Evolutionary conservation across 2,797 vertebrate species (phyloP).

Genomic region (Danio choprae): DNA sequence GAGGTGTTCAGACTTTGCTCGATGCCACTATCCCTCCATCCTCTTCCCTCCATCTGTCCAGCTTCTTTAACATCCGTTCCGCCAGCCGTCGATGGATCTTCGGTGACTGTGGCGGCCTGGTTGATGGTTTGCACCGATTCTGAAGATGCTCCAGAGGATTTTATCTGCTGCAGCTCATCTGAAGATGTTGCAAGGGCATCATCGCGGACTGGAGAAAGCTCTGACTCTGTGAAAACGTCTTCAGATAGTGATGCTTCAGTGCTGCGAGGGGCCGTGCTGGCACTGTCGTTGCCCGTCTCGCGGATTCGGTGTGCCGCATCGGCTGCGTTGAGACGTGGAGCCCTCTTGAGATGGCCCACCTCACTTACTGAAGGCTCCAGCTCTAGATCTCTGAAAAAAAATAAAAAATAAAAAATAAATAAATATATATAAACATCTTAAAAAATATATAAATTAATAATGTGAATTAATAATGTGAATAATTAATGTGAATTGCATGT

Average conservation of each 20-base stretch:
- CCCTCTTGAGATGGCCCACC: constrained; percentile 31
- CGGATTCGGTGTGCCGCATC: constrained; percentile 2
- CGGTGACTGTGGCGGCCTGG: constrained; percentile 58
- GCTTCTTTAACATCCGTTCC: constrained; percentile 32
- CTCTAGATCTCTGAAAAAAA: constrained; percentile 31
- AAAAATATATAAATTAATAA: background rate
- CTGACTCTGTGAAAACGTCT: constrained; percentile 96
- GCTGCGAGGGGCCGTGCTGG: constrained; percentile 87
- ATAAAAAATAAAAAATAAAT: no score
- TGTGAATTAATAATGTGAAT: no score
- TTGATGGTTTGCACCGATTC: constrained; percentile 90
- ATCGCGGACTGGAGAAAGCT: constrained; percentile 93
- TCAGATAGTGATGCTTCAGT: constrained; percentile 94
- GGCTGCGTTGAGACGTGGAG: constrained; percentile 17
- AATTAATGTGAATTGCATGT: no score
- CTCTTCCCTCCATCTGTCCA: constrained; percentile 81
- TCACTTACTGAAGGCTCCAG: constrained; percentile 12
- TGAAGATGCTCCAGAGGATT: constrained; percentile 85
- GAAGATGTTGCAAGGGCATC: constrained; percentile 84
- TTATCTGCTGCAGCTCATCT: constrained; percentile 85
- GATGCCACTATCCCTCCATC: constrained; percentile 84
- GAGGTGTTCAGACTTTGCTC: constrained; percentile 13
- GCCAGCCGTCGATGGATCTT: constrained; percentile 63
- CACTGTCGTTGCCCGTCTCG: constrained; percentile 81
- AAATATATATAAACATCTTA: no score